phyloP scores from a whole-genome alignment of 2,113 vertebrate species.

The Limnothrissa miodon region DNA sequence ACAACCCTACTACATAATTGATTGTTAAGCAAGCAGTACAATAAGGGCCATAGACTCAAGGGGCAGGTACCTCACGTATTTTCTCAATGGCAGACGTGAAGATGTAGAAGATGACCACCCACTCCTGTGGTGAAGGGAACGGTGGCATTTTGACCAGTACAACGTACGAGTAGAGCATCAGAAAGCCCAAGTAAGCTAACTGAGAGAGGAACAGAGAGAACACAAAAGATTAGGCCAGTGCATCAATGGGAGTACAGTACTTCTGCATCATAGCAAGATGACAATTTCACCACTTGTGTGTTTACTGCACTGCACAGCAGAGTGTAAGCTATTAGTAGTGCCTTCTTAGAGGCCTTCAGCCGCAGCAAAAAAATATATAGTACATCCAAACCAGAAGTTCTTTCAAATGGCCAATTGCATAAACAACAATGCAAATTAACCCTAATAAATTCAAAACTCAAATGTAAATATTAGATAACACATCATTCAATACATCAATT shows the following conservation, averaged over 20 bases:
- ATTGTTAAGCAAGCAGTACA: background rate
- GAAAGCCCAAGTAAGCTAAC: slow-evolving; percentile 92
- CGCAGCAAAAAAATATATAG: no score
- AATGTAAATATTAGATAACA: background rate
- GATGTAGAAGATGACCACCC: slow-evolving; percentile 97
- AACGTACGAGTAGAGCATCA: slow-evolving; percentile 96
- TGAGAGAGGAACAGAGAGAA: slow-evolving; percentile 53
- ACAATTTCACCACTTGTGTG: background rate
- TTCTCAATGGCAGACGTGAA: slow-evolving; percentile 96
- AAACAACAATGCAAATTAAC: background rate
- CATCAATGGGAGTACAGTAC: background rate
- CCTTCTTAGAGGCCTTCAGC: background rate
- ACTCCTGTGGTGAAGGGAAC: slow-evolving; percentile 87
- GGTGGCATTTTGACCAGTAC: slow-evolving; percentile 89
- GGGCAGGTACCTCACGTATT: slow-evolving; percentile 84
- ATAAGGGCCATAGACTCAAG: background rate
- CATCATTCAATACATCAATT: background rate
- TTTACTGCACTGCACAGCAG: background rate
- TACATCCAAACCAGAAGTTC: no score
- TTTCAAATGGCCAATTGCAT: background rate
- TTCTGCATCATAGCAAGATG: background rate
- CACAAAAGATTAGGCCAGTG: background rate
- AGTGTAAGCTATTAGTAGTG: no score
- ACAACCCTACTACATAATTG: background rate
- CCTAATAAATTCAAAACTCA: background rate